Base-by-base conservation (phyloP, 2,113 vertebrate species). In the Platycercus adscitus region DNA sequence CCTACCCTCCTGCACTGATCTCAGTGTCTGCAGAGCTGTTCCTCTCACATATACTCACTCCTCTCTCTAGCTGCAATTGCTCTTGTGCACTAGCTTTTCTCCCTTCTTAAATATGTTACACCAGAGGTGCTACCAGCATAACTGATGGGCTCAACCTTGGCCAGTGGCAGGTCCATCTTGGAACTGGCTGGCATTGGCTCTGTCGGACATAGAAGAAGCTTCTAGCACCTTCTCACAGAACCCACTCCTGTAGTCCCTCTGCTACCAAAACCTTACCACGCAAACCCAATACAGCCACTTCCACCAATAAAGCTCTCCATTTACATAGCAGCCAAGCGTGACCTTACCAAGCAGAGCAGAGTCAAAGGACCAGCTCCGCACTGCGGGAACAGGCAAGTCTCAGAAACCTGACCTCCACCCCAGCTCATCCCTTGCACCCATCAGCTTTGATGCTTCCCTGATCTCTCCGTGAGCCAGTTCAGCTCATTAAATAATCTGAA, bases 361-460 rank as follows among this genome's bases (percentile, higher is more conserved):
- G 77, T 17, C 55, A 41, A 66, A 66, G 37, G 13, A 43, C 83
- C 47, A 33, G 26, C 26, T 56, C 41, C 63, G 35, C 46, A 7
- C 73, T 68, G 28, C 0, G 0, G 47, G 23, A 65, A 17, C 0
- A 0, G 23, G 49, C 44, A 72, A 80, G 13, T 31, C 60, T 89
- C 75, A 58, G 66, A 81, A 78, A 3, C 2, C 49, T 91, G 33
- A 29, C 23, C 25, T 72, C 49, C 58, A 81, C 6, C 9, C 18
- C 43, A 75, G 28, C n/a, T 81, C 64, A 71, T 78, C 37, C n/a
- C 16, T 88, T 0, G 0, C 3, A 26, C 5, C 31, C 52, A 50
- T 23, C 63, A 43, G 49, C 8, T 77, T 81, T 49, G 37, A 19
- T 56, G 7, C 29, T 86, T 68, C 60, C 53, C 41, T 76, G 13